Evolutionary conservation across 2,113 vertebrate genomes (phyloP).

Genomic region (Thunnus maccoyii): DNA sequence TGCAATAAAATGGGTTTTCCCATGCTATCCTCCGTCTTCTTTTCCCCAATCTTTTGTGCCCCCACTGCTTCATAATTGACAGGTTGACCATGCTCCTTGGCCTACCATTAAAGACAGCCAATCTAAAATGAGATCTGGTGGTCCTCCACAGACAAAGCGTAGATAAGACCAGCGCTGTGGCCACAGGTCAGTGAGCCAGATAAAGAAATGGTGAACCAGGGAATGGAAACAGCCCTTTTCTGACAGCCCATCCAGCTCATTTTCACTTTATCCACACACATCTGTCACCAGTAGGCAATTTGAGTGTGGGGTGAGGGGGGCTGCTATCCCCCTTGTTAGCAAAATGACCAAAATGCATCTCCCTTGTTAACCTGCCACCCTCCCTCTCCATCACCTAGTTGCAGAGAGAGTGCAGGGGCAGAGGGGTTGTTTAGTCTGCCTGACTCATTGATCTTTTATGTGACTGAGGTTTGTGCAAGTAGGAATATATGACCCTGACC

Average conservation of each 20-base stretch:
- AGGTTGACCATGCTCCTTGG: conserved; percentile 19
- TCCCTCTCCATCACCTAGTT: too few species aligned
- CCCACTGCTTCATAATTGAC: conserved; percentile 50
- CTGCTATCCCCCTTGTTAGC: too few species aligned
- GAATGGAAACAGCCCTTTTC: conserved; percentile 14
- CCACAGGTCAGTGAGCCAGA: conserved; percentile 58
- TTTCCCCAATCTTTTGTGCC: neutral
- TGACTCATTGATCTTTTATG: too few species aligned
- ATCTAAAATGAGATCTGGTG: conserved; percentile 77
- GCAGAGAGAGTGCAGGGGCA: too few species aligned
- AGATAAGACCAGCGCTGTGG: conserved; percentile 44
- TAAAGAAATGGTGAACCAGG: conserved; percentile 31
- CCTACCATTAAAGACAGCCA: conserved; percentile 41
- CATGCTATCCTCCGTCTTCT: neutral
- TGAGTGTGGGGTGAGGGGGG: too few species aligned
- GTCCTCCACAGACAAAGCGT: neutral
- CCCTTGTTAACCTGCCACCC: too few species aligned
- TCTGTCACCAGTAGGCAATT: conserved; percentile 14
- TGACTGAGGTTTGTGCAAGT: too few species aligned
- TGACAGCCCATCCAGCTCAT: conserved; percentile 26
- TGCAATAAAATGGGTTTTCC: conserved; percentile 14
- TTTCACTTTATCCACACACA: conserved; percentile 27
- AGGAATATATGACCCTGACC: too few species aligned
- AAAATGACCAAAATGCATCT: too few species aligned
- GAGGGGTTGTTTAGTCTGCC: too few species aligned